Conservation (phyloP, 2,888 invertebrate genomes). For the Tyria jacobaeae region DNA sequence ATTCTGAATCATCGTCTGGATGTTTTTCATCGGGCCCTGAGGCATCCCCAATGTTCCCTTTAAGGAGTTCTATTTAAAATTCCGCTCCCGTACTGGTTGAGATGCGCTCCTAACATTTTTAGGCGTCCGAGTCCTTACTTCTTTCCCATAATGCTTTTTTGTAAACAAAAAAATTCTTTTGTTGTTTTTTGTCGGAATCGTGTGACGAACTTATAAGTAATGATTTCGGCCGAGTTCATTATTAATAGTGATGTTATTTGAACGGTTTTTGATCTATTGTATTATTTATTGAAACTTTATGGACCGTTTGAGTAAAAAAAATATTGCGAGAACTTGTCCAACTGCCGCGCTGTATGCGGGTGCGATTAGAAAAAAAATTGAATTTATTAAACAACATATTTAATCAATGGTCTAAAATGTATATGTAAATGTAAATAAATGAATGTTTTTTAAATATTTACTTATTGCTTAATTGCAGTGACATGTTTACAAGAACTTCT, state of each 20-base stretch:
- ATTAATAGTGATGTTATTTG: conserved; percentile 39
- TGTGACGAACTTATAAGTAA: conserved; percentile 47
- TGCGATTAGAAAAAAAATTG: too few relatives aligned
- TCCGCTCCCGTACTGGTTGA: conserved; percentile 73
- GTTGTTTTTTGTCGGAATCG: conserved; percentile 58
- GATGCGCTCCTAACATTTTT: conserved; percentile 79
- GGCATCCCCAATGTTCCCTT: conserved; percentile 70
- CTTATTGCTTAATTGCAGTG: too few relatives aligned
- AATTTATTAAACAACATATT: too few relatives aligned
- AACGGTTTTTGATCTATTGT: conserved; percentile 21
- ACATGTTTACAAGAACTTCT: neutral
- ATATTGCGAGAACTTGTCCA: conserved; percentile 8
- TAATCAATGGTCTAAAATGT: too few relatives aligned
- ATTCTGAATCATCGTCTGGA: conserved; percentile 59
- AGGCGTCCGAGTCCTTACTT: conserved; percentile 70
- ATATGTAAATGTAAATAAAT: too few relatives aligned
- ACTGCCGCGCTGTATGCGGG: neutral
- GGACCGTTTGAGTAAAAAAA: conserved; percentile 15
- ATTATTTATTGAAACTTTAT: conserved; percentile 30
- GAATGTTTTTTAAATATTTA: too few relatives aligned
- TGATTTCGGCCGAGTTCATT: conserved; percentile 48
- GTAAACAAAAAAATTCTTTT: conserved; percentile 50
- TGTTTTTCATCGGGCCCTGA: conserved; percentile 62
- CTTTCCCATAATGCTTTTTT: conserved; percentile 73
- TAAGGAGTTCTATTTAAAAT: conserved; percentile 80